Percentiles rank a stretch among this genome's conserved stretches.
Conservation (phyloP, 2,797 vertebrate genomes). For the Limosa lapponica region DNA sequence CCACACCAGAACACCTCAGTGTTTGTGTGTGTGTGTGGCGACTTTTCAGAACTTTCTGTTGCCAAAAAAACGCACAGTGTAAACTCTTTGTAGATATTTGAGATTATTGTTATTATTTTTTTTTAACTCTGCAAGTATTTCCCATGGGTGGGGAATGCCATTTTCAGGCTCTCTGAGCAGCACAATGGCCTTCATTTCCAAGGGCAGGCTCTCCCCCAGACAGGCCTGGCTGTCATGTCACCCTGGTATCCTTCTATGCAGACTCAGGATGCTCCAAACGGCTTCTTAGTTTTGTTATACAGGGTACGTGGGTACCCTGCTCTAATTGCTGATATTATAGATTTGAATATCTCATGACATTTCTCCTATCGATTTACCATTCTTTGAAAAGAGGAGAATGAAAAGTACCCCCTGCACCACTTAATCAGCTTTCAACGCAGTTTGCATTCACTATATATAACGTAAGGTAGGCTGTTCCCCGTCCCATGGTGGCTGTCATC, state of each 20-base stretch:
- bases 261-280: not conserved
- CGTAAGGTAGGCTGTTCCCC: not conserved
- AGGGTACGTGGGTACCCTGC: not conserved
- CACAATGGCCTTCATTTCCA: not conserved
- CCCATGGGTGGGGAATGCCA: not conserved
- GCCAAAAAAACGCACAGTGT: not conserved
- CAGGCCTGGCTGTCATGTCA: not conserved
- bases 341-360: not conserved
- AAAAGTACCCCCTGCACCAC: not conserved
- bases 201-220: not conserved
- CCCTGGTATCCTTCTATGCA: not conserved
- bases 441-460: not conserved
- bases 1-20: not conserved
- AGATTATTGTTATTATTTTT: not conserved
- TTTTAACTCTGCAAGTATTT: not conserved
- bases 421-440: not conserved
- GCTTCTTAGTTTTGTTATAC: not conserved
- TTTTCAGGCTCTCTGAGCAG: not conserved
- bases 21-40: not conserved
- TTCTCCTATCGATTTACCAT: not conserved
- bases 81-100: not conserved
- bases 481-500: not conserved
- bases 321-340: not conserved
- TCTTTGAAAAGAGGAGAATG: not conserved
- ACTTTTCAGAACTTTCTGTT: not conserved